These are phyloP conservation scores for Andrena fulva DNA, from an alignment of 2,888 invertebrate genomes.

Conservation along the genomic window DNA sequence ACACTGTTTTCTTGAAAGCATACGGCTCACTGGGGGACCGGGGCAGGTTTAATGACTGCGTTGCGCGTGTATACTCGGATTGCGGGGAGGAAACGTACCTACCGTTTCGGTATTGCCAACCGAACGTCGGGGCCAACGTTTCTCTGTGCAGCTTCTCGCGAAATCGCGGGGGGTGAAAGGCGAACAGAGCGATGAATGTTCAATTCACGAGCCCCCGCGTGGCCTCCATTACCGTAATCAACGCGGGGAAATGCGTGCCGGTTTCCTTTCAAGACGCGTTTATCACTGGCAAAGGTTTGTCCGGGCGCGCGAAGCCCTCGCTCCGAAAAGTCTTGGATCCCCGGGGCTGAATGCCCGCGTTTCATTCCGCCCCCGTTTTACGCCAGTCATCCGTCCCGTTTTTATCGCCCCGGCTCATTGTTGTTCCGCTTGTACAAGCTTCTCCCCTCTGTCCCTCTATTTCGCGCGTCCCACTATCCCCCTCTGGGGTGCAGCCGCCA, in stretches of 20 bases:
- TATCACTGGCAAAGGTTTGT: slow-evolving; percentile 45
- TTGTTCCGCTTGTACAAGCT: slow-evolving; percentile 4
- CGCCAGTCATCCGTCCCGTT: slow-evolving; percentile 37
- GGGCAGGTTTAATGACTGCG: no score
- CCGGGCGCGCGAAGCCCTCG: slow-evolving; percentile 40
- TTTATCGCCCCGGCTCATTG: slow-evolving; percentile 44
- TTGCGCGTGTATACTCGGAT: no score
- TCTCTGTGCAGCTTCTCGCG: slow-evolving; percentile 1
- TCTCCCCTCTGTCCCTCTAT: background rate
- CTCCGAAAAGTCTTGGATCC: slow-evolving; percentile 52
- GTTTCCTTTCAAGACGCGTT: slow-evolving; percentile 49
- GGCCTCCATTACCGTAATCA: slow-evolving; percentile 52
- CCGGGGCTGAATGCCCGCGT: slow-evolving; percentile 34
- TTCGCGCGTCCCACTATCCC: slow-evolving; percentile 9
- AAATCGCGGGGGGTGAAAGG: background rate
- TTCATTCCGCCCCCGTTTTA: slow-evolving; percentile 55
- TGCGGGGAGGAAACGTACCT: no score
- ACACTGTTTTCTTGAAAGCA: no score
- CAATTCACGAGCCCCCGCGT: slow-evolving; percentile 10
- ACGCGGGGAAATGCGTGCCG: background rate
- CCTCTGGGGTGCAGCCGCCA: background rate
- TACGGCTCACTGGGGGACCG: no score
- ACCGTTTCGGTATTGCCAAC: background rate
- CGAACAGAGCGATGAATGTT: slow-evolving; percentile 29
- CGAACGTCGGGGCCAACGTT: background rate